These are phyloP conservation scores for Muricea muricata DNA, from an alignment of 92 coral and sea anemone species.

Conservation along the genomic window DNA sequence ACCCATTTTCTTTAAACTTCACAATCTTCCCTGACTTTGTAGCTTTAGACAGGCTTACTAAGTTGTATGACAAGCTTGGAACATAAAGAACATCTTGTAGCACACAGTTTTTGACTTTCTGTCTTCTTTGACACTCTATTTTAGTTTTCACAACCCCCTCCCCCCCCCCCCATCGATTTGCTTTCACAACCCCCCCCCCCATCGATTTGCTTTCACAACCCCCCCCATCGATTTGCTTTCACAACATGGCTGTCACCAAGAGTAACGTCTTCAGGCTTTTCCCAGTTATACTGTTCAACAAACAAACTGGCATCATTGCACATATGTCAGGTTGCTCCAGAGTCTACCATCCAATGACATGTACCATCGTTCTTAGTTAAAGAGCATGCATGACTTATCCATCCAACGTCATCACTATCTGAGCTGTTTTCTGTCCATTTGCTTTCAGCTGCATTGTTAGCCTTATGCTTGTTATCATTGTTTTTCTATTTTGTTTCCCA, in stretches of 20 bases:
- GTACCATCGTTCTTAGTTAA: background rate
- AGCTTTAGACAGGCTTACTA: constrained; percentile 62
- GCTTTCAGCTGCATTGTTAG: constrained; percentile 28
- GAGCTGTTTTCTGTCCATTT: constrained; percentile 59
- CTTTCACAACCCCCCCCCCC: constrained; percentile 44
- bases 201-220: constrained; percentile 43
- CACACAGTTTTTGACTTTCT: constrained; percentile 48
- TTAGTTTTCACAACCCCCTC: constrained; percentile 48
- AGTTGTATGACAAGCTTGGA: constrained; percentile 64
- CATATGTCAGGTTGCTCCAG: constrained; percentile 71
- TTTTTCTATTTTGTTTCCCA: too few species aligned
- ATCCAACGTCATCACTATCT: constrained; percentile 59
- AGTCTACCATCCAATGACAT: constrained; percentile 56
- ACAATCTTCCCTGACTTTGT: constrained; percentile 62
- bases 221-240: constrained; percentile 66
- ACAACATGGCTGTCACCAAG: constrained; percentile 52
- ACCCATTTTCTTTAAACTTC: constrained; percentile 57
- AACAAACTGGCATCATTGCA: constrained; percentile 57
- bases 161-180: too few species aligned
- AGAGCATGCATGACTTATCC: constrained; percentile 47
- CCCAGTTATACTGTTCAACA: constrained; percentile 43
- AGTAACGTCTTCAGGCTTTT: constrained; percentile 57
- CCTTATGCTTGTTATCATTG: constrained; percentile 46
- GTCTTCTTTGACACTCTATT: constrained; percentile 18
- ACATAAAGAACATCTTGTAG: constrained; percentile 62